These are phyloP conservation scores for Zenarchopterus dispar DNA, from an alignment of 2,797 vertebrate species.

Conservation along the genomic window DNA sequence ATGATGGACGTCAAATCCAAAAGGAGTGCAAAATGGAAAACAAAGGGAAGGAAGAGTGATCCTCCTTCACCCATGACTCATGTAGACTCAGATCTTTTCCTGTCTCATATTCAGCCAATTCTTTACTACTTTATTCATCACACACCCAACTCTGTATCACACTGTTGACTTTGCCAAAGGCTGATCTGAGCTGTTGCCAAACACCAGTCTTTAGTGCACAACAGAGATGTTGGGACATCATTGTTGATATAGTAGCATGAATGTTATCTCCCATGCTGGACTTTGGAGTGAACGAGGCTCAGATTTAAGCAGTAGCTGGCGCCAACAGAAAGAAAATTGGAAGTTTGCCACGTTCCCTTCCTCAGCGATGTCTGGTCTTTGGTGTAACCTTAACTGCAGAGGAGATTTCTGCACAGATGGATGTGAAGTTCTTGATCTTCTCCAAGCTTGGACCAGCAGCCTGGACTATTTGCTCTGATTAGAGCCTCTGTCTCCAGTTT, in stretches of 20 bases:
- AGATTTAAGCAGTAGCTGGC: conserved; percentile 41
- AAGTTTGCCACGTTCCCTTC: conserved; percentile 37
- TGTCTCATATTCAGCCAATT: conserved; percentile 35
- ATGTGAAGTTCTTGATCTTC: conserved; percentile 37
- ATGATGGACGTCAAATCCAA: neutral
- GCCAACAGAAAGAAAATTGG: conserved; percentile 29
- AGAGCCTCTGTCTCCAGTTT: conserved; percentile 34
- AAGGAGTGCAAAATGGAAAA: conserved; percentile 11
- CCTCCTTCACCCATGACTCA: conserved; percentile 5
- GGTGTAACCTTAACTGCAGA: conserved; percentile 52
- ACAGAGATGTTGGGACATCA: conserved; percentile 1
- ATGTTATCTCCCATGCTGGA: conserved; percentile 53
- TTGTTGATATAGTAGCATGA: conserved; percentile 45
- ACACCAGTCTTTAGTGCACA: conserved; percentile 38
- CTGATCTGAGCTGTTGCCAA: conserved; percentile 59
- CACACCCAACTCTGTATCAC: conserved; percentile 43
- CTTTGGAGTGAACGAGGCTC: conserved; percentile 34
- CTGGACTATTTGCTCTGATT: conserved; percentile 33
- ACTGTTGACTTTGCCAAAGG: conserved; percentile 56
- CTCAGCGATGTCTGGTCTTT: conserved; percentile 36
- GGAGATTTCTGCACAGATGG: conserved; percentile 24
- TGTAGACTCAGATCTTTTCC: neutral
- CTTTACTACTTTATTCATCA: conserved; percentile 49
- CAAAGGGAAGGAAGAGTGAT: conserved; percentile 7
- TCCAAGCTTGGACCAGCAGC: conserved; percentile 19